Base-by-base conservation (phyloP, 1,140 invertebrate species). In the Tribolium castaneum region DNA sequence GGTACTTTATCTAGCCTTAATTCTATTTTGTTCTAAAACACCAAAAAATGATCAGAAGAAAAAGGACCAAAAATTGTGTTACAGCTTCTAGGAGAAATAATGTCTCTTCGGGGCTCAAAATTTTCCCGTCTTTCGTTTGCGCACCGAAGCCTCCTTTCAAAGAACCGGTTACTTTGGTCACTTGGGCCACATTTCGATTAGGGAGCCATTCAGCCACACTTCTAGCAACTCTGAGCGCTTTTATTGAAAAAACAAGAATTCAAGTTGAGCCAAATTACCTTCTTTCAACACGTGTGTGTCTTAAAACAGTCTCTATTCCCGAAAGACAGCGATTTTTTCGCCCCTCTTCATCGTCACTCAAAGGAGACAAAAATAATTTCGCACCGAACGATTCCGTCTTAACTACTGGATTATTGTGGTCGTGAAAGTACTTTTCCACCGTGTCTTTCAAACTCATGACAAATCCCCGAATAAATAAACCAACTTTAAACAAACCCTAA, bases 11-110 rank as follows among this genome's bases (percentile, higher is more conserved):
- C 19, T 22, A 3, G 22, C 5, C 3, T 25, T 10, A 59, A 30
- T 25, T 59, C 54, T 25, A 59, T 10, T 22, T 59, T 59, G 30
- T 59, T 59, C 54, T 59, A 59, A 6, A 59, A 59, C 9, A 30
- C 25, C 25, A 19, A 56, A 19, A 12, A 56, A 12, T 25, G 5
- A 30, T 30, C 4, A 19, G 0, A 19, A n/a, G 25, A 30, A n/a
- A 59, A 12, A 0, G 13, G 30, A 6, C 10, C 5, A 30, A 19
- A 1, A 19, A 22, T 10, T 2, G 7, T 19, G n/a, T 59, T 59
- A 59, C 54, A 0, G 22, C 22, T 59, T 59, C 54, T 9, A 59
- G 10, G 10, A 59, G 22, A 9, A 30, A 59, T 25, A 30, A 12
- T 10, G 16, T 1, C n/a, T 59, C 54, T 59, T 59, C 54, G 2